These are phyloP conservation scores for Chionoecetes opilio DNA, from an alignment of 1,140 invertebrate species.

Conservation along the genomic window DNA sequence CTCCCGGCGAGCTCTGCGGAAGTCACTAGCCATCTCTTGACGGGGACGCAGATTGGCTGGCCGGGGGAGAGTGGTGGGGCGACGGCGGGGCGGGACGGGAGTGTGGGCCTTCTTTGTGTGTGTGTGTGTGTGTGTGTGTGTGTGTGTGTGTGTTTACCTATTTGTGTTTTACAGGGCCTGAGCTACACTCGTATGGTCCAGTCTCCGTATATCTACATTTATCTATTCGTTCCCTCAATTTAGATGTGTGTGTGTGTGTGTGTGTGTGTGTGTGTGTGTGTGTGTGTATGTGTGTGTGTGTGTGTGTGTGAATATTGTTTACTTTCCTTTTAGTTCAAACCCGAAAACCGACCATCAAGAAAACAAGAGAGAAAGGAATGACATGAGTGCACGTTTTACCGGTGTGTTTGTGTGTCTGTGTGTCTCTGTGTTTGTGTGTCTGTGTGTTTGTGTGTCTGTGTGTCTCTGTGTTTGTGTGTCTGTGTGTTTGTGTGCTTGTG, in stretches of 20 bases:
- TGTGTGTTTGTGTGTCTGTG: background rate
- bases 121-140: background rate
- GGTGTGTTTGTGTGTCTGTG: background rate
- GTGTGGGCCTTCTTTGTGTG: background rate
- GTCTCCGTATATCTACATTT: too few relatives aligned
- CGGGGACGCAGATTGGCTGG: background rate
- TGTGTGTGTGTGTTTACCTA: background rate
- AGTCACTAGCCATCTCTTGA: background rate
- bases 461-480: background rate
- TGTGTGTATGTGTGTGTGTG: constrained; percentile 10
- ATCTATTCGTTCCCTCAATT: too few relatives aligned
- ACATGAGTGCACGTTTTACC: background rate
- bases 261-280: constrained; percentile 25
- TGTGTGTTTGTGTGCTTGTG: too few relatives aligned
- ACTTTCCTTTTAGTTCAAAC: background rate
- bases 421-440: background rate
- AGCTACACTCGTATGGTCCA: too few relatives aligned
- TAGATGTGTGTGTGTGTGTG: background rate
- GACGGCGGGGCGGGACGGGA: background rate
- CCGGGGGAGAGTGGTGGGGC: background rate
- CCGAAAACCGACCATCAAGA: background rate
- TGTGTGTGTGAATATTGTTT: background rate
- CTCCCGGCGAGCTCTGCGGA: background rate
- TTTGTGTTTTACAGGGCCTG: too few relatives aligned
- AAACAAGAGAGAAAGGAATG: background rate